A percentile compares a stretch with the other conserved stretches of the same genome.
Evolutionary conservation across 1,140 invertebrate genomes (phyloP).

Genomic region (Dreissena rostriformis): DNA sequence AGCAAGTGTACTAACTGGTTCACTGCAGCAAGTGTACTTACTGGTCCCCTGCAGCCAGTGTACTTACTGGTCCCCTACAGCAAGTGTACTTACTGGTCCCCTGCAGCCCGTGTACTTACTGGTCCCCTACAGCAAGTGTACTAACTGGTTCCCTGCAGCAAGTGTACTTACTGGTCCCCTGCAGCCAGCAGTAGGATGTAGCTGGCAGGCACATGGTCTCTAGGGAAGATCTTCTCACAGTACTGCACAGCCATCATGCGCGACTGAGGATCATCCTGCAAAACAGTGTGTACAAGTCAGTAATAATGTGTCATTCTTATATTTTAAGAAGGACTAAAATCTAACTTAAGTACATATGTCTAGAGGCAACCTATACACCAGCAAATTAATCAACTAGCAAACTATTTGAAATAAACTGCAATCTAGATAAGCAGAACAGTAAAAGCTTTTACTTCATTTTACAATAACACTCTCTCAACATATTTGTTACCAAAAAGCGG

Average conservation of each 20-base stretch:
- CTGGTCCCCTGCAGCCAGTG: not conserved
- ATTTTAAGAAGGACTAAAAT: too few relatives aligned
- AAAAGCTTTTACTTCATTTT: too few relatives aligned
- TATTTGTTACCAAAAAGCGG: too few relatives aligned
- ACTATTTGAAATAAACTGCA: too few relatives aligned
- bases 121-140: not conserved
- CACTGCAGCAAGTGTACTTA: slow-evolving; percentile 85
- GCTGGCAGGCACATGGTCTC: slow-evolving; percentile 90
- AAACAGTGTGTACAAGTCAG: not conserved
- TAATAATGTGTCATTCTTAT: too few relatives aligned
- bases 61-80: not conserved
- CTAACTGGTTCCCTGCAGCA: not conserved
- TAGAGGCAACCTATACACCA: too few relatives aligned
- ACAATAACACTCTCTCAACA: too few relatives aligned
- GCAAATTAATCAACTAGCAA: too few relatives aligned
- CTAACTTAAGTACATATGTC: too few relatives aligned
- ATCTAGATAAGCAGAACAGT: too few relatives aligned
- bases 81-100: slow-evolving; percentile 86
- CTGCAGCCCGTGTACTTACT: slow-evolving; percentile 84
- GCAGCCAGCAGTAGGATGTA: slow-evolving; percentile 92
- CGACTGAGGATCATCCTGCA: slow-evolving; percentile 85
- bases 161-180: slow-evolving; percentile 87
- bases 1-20: slow-evolving; percentile 86
- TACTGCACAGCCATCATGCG: slow-evolving; percentile 92
- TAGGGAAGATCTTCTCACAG: slow-evolving; percentile 90